These are phyloP conservation scores for Amphimallon solstitiale DNA, from an alignment of 2,888 invertebrate genomes.

Conservation along the genomic window DNA sequence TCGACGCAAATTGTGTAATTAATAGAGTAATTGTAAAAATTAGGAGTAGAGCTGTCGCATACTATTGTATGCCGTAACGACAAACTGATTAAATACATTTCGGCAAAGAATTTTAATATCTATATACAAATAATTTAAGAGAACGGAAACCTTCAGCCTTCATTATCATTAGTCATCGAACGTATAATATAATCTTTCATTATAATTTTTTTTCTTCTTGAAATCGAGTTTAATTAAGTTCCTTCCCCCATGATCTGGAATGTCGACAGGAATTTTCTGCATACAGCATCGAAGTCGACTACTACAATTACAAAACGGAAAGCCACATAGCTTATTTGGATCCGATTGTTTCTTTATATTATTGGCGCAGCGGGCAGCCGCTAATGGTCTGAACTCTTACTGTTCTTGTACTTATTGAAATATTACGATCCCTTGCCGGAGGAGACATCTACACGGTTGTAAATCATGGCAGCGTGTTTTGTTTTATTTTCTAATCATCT, in stretches of 20 bases:
- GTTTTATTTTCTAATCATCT: slow-evolving; percentile 22
- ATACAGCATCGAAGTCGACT: background rate
- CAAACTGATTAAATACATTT: too few species aligned
- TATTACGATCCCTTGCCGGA: slow-evolving; percentile 20
- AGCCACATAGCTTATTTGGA: slow-evolving; percentile 3
- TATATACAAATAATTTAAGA: too few species aligned
- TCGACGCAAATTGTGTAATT: too few species aligned
- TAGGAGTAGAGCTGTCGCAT: too few species aligned
- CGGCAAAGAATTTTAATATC: too few species aligned
- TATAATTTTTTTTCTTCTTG: background rate
- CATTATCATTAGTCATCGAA: slow-evolving; percentile 4
- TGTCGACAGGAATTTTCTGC: slow-evolving; percentile 5
- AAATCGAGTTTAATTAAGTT: slow-evolving; percentile 11
- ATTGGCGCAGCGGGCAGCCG: slow-evolving; percentile 24
- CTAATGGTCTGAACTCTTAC: slow-evolving; percentile 9
- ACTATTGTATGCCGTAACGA: too few species aligned
- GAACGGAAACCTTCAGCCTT: background rate
- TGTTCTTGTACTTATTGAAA: slow-evolving; percentile 20
- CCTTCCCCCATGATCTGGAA: background rate
- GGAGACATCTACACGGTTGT: slow-evolving; percentile 24
- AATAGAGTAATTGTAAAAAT: too few species aligned
- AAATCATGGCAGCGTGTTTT: slow-evolving; percentile 20
- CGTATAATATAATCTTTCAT: background rate
- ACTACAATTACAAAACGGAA: slow-evolving; percentile 9
- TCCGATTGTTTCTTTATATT: slow-evolving; percentile 26